phyloP scores from a whole-genome alignment of 2,797 vertebrate genomes.

The Eulemur coronatus region DNA sequence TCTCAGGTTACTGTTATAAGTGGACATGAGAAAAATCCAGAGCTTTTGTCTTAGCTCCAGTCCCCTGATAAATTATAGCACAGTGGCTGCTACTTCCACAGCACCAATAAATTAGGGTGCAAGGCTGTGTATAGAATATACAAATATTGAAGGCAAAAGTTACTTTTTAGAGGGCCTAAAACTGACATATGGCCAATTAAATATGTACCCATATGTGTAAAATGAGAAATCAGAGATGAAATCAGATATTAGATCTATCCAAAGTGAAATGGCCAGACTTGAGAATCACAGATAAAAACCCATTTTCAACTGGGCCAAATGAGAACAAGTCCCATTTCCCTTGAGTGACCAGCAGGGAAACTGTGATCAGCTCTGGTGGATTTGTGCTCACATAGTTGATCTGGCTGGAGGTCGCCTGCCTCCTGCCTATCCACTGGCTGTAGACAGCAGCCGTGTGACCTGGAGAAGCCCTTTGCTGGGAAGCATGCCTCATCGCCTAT shows the following conservation, averaged over 20 bases:
- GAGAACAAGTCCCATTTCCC: background rate
- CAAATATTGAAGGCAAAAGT: background rate
- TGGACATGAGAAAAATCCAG: background rate
- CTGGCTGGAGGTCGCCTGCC: background rate
- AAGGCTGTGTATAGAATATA: background rate
- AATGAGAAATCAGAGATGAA: conserved; percentile 10
- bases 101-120: background rate
- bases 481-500: background rate
- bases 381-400: background rate
- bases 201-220: background rate
- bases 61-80: background rate
- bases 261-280: background rate
- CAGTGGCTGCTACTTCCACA: background rate
- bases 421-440: background rate
- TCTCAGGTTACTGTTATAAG: background rate
- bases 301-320: background rate
- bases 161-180: background rate
- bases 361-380: background rate
- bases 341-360: background rate
- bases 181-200: background rate
- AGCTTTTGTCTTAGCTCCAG: background rate
- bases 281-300: background rate
- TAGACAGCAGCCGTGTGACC: background rate
- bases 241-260: background rate
- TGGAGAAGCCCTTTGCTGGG: background rate